Conservation (phyloP, 2,797 vertebrate species). For the Pelobates cultripes region DNA sequence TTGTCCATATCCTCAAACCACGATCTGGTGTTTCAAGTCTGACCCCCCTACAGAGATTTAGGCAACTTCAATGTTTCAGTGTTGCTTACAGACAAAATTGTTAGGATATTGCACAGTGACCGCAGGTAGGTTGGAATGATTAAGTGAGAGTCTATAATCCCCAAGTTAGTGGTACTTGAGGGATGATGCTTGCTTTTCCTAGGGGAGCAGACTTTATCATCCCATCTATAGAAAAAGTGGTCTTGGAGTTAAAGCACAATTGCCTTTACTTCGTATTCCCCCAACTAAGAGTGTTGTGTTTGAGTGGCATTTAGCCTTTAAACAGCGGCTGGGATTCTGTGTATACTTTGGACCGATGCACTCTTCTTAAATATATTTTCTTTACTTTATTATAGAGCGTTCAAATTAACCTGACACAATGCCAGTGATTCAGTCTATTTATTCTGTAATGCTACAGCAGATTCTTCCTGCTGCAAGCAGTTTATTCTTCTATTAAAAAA, state of each 20-base stretch:
- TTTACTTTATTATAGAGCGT: slow-evolving; percentile 37
- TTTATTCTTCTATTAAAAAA: slow-evolving; percentile 27
- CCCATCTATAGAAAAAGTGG: neutral
- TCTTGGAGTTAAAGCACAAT: slow-evolving; percentile 6
- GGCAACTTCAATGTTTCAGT: neutral
- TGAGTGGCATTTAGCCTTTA: neutral
- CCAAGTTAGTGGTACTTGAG: neutral
- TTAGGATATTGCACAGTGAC: neutral
- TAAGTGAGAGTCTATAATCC: neutral
- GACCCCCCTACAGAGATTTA: neutral
- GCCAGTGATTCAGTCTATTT: slow-evolving; percentile 31
- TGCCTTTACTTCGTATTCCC: slow-evolving; percentile 26
- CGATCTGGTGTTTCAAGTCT: neutral
- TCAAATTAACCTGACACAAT: slow-evolving; percentile 29
- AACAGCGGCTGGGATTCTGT: neutral
- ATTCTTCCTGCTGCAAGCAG: slow-evolving; percentile 11
- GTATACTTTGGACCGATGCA: slow-evolving; percentile 28
- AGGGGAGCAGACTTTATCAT: neutral
- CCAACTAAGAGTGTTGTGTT: slow-evolving; percentile 22
- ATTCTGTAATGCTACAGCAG: slow-evolving; percentile 16
- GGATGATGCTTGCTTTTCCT: neutral
- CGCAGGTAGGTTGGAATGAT: neutral
- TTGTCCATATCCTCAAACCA: neutral
- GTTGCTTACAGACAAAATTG: neutral
- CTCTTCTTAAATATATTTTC: slow-evolving; percentile 41